Base-by-base conservation (phyloP, 2,113 vertebrate genomes). In the Synodontis membranacea region DNA sequence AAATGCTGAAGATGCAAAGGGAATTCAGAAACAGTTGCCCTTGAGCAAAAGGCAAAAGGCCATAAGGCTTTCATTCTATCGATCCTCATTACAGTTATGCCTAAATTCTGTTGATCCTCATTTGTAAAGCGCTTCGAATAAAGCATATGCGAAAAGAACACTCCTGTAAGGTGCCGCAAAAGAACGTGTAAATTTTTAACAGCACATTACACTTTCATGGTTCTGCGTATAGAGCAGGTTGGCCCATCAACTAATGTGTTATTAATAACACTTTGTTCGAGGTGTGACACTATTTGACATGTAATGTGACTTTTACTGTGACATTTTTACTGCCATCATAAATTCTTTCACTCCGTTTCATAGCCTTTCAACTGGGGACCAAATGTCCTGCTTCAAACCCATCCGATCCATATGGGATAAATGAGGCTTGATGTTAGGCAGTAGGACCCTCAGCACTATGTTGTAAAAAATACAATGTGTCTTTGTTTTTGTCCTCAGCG, bases 401-500 rank as follows among this genome's bases (percentile, higher is more conserved):
- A 58, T 6, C 79, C 44, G 37, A 81, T 28, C 37, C 54, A 44
- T 14, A 28, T 12, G 11, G 5, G 28, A 31, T 78, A 15, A 15
- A 7, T 14, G 15, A 78, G 31, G 76, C n/a, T 54, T 37, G 8
- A 79, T 19, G 6, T 25, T 75, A 42, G 14, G 14, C 19, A 12
- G 5, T 34, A 37, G 48, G 48, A 5, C 17, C 48, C 9, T 1
- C n/a, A 54, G 17, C 8, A 79, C 3, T 54, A 54, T 78, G 75
- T 23, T 54, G 10, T 79, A 9, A 80, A 58, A 28, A 5, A 28
- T 39, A 5, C 48, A 37, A 42, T 84, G 37, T 64, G 12, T 80
- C 4, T 66, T 2, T 81, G 34, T 89, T 12, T 81, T 84, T 80
- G 89, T 89, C 56, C 88, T 54, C 89, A 98, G 97, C 54, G 96